A percentile compares a stretch with the other conserved stretches of the same genome.
Conservation (phyloP, 2,888 invertebrate species). For the Linnaemya vulpina region DNA sequence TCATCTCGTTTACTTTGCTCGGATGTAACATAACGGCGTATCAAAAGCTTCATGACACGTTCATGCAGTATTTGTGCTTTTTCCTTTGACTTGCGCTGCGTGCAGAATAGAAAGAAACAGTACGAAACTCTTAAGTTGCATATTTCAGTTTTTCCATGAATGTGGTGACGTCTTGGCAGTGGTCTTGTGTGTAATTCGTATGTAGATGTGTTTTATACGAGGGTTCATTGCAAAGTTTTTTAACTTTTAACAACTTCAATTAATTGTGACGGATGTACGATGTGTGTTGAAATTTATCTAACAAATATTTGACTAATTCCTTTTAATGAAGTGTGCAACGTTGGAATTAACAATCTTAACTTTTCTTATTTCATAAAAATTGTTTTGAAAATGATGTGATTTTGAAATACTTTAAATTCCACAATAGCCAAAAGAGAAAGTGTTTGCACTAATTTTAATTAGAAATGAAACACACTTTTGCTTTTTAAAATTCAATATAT, state of each 20-base stretch:
- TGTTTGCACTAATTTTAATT: too few relatives aligned
- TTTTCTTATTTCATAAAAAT: too few relatives aligned
- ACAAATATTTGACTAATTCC: too few relatives aligned
- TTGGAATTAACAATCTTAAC: too few relatives aligned
- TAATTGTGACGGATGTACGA: too few relatives aligned
- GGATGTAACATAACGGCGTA: conserved; percentile 94
- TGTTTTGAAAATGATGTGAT: too few relatives aligned
- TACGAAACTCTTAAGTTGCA: conserved; percentile 4
- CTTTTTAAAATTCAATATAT: not conserved
- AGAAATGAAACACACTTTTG: not conserved
- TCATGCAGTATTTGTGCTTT: conserved; percentile 90
- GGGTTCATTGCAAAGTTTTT: conserved; percentile 9
- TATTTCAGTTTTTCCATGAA: conserved; percentile 1
- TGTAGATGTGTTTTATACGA: not conserved
- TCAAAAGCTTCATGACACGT: conserved; percentile 92
- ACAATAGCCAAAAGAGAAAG: too few relatives aligned
- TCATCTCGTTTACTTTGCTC: conserved; percentile 95
- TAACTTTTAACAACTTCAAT: not conserved
- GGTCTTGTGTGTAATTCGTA: not conserved
- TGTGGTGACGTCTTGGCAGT: conserved; percentile 4
- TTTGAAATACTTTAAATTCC: too few relatives aligned
- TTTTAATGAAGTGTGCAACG: too few relatives aligned
- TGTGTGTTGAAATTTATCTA: too few relatives aligned
- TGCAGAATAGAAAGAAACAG: conserved; percentile 14
- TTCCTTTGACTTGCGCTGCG: conserved; percentile 88